These are phyloP conservation scores for Neopipo cinnamomea DNA, from an alignment of 2,113 vertebrate genomes.

Conservation along the genomic window DNA sequence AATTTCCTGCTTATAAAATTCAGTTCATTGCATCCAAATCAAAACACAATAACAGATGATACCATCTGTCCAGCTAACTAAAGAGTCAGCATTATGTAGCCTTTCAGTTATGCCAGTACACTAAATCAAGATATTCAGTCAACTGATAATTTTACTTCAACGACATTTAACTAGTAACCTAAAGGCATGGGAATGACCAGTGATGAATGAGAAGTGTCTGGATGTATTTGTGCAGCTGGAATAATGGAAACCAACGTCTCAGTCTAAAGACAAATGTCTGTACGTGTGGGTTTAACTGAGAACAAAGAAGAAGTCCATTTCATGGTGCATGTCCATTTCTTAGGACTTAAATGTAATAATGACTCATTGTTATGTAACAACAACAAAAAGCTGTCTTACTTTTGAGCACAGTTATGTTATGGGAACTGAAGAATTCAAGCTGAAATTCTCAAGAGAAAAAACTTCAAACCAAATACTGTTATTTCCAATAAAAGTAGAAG, in stretches of 20 bases:
- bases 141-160: neutral
- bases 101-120: neutral
- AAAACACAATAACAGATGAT: neutral
- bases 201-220: neutral
- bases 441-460: neutral
- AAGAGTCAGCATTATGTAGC: neutral
- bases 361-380: neutral
- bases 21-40: neutral
- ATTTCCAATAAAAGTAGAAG: neutral
- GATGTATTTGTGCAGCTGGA: neutral
- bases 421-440: neutral
- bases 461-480: accelerated
- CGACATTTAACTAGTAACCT: neutral
- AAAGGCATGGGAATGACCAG: neutral
- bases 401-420: neutral
- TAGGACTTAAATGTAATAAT: neutral
- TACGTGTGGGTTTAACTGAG: neutral
- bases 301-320: neutral
- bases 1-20: neutral
- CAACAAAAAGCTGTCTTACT: neutral
- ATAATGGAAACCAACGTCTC: neutral
- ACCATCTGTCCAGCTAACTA: neutral
- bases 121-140: neutral
- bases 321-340: neutral
- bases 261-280: neutral